These are phyloP conservation scores for Panulirus ornatus DNA, from an alignment of 1,140 invertebrate species.

Conservation along the genomic window DNA sequence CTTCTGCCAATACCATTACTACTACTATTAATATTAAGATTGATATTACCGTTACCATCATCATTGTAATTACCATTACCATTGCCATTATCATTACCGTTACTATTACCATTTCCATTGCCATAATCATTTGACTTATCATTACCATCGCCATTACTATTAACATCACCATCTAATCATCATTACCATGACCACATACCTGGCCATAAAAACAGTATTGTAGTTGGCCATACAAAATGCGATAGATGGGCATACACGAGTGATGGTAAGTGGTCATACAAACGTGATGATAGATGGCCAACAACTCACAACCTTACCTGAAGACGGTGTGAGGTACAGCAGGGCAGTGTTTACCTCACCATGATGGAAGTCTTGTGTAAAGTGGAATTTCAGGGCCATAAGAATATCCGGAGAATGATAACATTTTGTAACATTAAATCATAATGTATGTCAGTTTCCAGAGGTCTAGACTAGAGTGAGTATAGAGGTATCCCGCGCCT, in stretches of 20 bases:
- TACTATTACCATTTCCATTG: not conserved
- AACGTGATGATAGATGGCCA: not conserved
- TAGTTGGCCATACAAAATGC: not conserved
- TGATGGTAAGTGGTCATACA: not conserved
- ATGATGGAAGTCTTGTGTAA: no score
- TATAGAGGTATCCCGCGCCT: no score
- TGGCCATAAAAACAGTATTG: not conserved
- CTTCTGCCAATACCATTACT: no score
- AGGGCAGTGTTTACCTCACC: no score
- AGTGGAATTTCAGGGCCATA: no score
- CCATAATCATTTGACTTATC: not conserved
- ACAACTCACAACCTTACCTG: not conserved
- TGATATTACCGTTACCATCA: no score
- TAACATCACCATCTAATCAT: not conserved
- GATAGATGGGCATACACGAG: not conserved
- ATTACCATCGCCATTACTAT: not conserved
- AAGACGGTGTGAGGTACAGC: no score
- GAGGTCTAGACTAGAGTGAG: no score
- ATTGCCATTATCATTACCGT: not conserved
- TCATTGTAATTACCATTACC: not conserved
- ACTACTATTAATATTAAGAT: no score
- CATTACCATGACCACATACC: not conserved
- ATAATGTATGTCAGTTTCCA: no score
- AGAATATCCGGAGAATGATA: no score
- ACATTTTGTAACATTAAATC: no score